Conservation (phyloP, 2,797 vertebrate species). For the Enteromius viviparus region DNA sequence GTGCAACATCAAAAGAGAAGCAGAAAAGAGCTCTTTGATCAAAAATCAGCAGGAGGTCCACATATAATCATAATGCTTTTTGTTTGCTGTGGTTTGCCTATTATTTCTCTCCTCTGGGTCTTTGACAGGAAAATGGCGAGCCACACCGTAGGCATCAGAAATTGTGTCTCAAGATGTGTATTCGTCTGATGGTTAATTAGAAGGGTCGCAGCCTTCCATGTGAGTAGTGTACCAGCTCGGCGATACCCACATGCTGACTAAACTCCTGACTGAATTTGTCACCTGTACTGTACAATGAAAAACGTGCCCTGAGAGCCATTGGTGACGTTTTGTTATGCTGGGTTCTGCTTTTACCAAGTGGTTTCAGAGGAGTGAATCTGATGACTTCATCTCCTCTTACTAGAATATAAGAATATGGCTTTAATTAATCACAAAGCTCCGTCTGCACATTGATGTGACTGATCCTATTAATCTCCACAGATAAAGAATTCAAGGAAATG, state of each 20-base stretch:
- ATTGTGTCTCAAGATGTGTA: background rate
- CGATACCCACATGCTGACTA: slow-evolving; percentile 24
- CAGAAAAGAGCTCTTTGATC: background rate
- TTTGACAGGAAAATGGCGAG: background rate
- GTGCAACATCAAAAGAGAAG: background rate
- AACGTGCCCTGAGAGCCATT: slow-evolving; percentile 25
- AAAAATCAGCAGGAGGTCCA: background rate
- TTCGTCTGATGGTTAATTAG: background rate
- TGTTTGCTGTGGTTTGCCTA: slow-evolving; percentile 4
- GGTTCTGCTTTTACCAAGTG: slow-evolving; percentile 16
- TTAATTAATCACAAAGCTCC: slow-evolving; percentile 25
- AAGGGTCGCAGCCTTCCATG: background rate
- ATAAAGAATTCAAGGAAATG: slow-evolving; percentile 52
- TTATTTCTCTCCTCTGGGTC: background rate
- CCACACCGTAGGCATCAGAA: background rate
- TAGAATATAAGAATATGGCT: slow-evolving; percentile 43
- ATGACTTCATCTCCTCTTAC: slow-evolving; percentile 28
- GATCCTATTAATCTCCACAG: slow-evolving; percentile 3
- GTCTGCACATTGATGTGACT: slow-evolving; percentile 8
- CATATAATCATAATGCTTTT: slow-evolving; percentile 8
- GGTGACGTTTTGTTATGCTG: background rate
- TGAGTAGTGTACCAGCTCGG: background rate
- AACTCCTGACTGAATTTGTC: background rate
- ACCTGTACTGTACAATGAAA: slow-evolving; percentile 41
- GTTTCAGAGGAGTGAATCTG: slow-evolving; percentile 3